Base-by-base conservation (phyloP, 2,888 invertebrate species). In the Mythimna pallens region DNA sequence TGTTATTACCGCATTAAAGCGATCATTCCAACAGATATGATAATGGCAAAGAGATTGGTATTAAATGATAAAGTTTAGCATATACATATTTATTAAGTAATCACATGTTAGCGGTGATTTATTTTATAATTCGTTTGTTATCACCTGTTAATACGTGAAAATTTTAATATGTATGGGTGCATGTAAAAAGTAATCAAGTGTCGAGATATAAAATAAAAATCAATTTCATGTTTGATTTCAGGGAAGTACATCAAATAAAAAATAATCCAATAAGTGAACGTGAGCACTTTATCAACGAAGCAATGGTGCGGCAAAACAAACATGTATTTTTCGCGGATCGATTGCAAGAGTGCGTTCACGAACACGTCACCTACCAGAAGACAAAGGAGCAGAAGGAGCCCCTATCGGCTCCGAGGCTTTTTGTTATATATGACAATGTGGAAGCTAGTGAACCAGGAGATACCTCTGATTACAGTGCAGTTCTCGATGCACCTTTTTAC, bases 391-490 rank as follows among this genome's bases (percentile, higher is more conserved):
- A 91, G 36, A 76, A 92, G 0, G 97, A 97, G 88, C 96, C 97
- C 0, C 89, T 98, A 25, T 96, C 97, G 55, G 95, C 97, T 0
- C 97, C 97, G 57, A 95, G 98, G 58, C 96, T 98, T 65, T 98
- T 97, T 86, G 96, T 98, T 43, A 96, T 98, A 12, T 97, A 98
- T 84, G 97, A 98, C 85, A 98, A 98, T 76, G 97, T 98, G 50
- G 98, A 98, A 86, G 97, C 98, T 14, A 96, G 97, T 55, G 97
- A 97, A 68, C 96, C 97, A 0, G 96, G 97, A 57, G 97, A 97
- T 82, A 96, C 96, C 1, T 94, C 96, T 12, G 97, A 97, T 80
- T 97, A 97, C 82, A 97, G 97, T 84, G 96, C 95, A 10, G 95
- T 97, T 66, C 95, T 97, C 20, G 97, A 97, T 82, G 97, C 97